Base-by-base conservation (phyloP, 2,797 vertebrate species). In the Limnodromus scolopaceus region DNA sequence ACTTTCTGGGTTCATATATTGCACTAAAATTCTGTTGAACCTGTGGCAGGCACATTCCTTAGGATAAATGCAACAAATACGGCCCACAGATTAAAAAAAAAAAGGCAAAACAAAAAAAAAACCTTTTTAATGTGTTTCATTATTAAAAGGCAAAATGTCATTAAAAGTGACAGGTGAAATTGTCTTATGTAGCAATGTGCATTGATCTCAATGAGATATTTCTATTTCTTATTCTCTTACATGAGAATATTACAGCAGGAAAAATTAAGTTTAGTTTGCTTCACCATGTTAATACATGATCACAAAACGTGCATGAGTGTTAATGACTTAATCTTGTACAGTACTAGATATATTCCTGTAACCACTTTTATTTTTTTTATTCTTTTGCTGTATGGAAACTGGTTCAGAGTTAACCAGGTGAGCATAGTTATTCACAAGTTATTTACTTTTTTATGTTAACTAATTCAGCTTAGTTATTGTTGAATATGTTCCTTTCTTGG, bases 121-220 rank as follows among this genome's bases (percentile, higher is more conserved):
- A 76, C 43, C 98, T 99, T 99, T 99, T 99, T 98, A 98, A 98
- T 97, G 97, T 98, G 98, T 98, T 98, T 99, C 98, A 98, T 98
- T 98, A 98, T 97, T 98, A 98, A 98, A 98, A 98, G 98, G 97
- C 97, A 97, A 98, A 98, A 97, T 99, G 99, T 99, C 98, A 98
- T 99, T 98, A 97, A 98, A 98, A 99, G 98, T 99, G 99, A 99
- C 99, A 99, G 98, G 97, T 98, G 97, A 98, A 99, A 99, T 99
- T 99, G 99, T 99, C 99, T 99, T 99, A 99, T 99, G 99, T 99
- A 99, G 99, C 99, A 99, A 99, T 99, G 99, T 99, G 99, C 99
- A 99, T 99, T 99, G 99, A 99, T 99, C 99, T 99, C 99, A 99
- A 98, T 99, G 99, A 99, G 99, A 99, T 99, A 99, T 98, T 98